Evolutionary conservation across 2,888 invertebrate species (phyloP), one percentile per base, ranked within the genome.

Genomic region (Orthosia incerta): DNA sequence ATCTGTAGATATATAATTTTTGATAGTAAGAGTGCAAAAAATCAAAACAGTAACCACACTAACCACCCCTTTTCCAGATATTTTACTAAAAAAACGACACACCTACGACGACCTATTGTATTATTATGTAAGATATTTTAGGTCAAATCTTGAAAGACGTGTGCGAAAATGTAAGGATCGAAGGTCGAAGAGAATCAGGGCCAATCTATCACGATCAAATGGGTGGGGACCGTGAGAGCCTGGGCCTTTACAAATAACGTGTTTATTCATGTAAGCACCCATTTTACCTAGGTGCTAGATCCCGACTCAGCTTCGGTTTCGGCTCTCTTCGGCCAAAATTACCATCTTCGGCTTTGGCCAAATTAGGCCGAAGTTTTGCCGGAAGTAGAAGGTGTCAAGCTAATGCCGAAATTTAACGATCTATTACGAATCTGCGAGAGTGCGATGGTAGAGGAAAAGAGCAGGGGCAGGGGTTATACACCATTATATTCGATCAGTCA

Each of bases 151-250:
- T 78, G 60, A 68, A 60, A 82, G 70, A 74, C 67, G 79, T 69
- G 68, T 73, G 51, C 56, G 65, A 70, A 66, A 79, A 72, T 71
- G 64, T 70, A 61, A 50, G 71, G 64, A 56, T 63, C 62, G 61
- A 79, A 85, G 81, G 85, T 74, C 64, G 59, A 56, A 69, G 20
- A 62, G 74, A 81, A 81, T 76, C 71, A 70, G 57, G 48, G n/a
- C 51, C 78, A 61, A 84, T 84, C 83, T 71, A 83, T 85, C 84
- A 81, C 71, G 78, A 80, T 75, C 81, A 74, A 83, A 79, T 76
- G 69, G 74, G 76, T 65, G 83, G 73, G 66, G 45, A 63, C 74
- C 57, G 71, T 70, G 45, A 73, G 73, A 72, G 68, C 45, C 48
- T 63, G 64, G 71, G 59, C 80, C 79, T 80, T 84, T 69, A 62